Base-by-base conservation (phyloP, 1,140 invertebrate species). In the Ostrea edulis region DNA sequence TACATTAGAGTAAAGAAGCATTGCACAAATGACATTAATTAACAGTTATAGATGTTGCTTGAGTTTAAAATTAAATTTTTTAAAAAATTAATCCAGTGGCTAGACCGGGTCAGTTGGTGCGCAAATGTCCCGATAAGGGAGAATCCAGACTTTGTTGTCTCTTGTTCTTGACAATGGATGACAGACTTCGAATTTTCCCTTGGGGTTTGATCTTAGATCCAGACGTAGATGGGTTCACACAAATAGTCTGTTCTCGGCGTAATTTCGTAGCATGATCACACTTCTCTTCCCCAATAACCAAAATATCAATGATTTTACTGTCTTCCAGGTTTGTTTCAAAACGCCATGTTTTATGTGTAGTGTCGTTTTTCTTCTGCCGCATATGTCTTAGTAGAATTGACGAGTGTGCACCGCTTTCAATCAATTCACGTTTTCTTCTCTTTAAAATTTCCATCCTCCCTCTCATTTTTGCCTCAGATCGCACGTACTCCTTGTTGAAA, bases 381-480 rank as follows among this genome's bases (percentile, higher is more conserved):
- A 51, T 0, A 3, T 35, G 20, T 83, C 82, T 83, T 2, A 83
- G 17, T 83, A 83, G 52, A 20, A 53, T 35, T 51, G 44, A 52
- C 11, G 82, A 83, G 44, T 83, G 82, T 8, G 44, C 82, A 52
- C 82, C 82, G 25, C 82, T 83, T 22, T 83, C 52, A 22, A 83
- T 87, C 35, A 88, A n/a, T 14, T 83, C 82, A n/a, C 44, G 55
- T 51, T 84, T 86, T 62, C 55, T 83, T 54, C 86, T 82, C n/a
- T 86, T 86, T 44, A 88, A 77, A 12, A 68, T 53, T 25, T 68
- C 82, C 53, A 88, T 81, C 20, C 85, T 86, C 52, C 86, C 84
- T 54, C 81, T 82, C 29, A 86, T 82, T 12, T 58, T 62, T 44
- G 88, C 53, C 11, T 88, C 84, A 0, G 84, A 86, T 44, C 88